These are phyloP conservation scores for Trichonephila clavipes DNA, from an alignment of 1,140 invertebrate species.

Conservation along the genomic window DNA sequence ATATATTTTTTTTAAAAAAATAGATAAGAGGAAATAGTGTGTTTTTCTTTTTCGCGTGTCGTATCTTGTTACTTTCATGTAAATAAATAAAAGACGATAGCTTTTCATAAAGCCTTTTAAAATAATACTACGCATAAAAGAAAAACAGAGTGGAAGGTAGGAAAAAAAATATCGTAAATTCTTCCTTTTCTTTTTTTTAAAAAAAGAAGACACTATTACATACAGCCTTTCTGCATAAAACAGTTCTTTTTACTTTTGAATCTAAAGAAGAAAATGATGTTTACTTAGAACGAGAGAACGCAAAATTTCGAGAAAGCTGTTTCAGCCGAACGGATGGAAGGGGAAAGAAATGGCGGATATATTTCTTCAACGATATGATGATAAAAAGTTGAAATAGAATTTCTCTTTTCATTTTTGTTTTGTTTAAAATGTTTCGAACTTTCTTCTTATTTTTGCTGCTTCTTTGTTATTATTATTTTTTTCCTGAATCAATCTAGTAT, in stretches of 20 bases:
- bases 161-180: conserved; percentile 13
- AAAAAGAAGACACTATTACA: conserved; percentile 21
- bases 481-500: neutral
- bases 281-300: conserved; percentile 27
- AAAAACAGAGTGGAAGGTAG: neutral
- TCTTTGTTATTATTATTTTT: neutral
- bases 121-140: conserved; percentile 1
- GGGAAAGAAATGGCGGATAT: conserved; percentile 17
- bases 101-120: conserved; percentile 18
- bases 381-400: conserved; percentile 48
- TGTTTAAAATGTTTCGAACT: neutral
- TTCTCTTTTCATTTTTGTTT: conserved; percentile 24
- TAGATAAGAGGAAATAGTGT: conserved; percentile 20
- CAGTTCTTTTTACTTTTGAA: neutral
- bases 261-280: conserved; percentile 29
- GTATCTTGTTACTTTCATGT: neutral
- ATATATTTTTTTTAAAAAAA: neutral
- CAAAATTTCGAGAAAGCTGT: conserved; percentile 38
- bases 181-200: neutral
- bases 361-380: conserved; percentile 35
- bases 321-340: neutral
- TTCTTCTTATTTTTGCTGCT: neutral
- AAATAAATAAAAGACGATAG: conserved; percentile 1
- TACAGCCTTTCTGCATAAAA: conserved; percentile 10
- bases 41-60: neutral